Percentiles rank a stretch among this genome's conserved stretches.
Conservation (phyloP, 1,140 invertebrate species). For the Propsilocerus akamusi region DNA sequence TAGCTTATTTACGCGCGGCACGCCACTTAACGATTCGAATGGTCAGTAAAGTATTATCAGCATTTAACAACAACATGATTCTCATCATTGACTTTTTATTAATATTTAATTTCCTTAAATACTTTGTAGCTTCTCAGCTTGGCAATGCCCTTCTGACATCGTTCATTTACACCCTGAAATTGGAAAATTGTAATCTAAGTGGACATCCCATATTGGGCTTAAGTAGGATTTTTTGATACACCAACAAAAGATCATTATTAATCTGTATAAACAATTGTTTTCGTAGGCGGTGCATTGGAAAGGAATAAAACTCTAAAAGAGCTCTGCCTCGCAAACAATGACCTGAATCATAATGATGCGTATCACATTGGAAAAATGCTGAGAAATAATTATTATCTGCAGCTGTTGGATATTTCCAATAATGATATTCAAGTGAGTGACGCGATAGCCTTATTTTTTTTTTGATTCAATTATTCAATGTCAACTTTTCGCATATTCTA, state of each 20-base stretch:
- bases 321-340: conserved; percentile 67
- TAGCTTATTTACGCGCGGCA: conserved; percentile 18
- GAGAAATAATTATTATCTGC: conserved; percentile 44
- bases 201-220: conserved; percentile 43
- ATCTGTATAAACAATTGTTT: conserved; percentile 6
- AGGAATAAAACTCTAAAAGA: conserved; percentile 61
- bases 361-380: conserved; percentile 53
- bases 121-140: conserved; percentile 15
- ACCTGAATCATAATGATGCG: conserved; percentile 52
- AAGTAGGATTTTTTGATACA: conserved; percentile 27
- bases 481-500: conserved; percentile 20
- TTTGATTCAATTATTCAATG: background rate
- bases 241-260: conserved; percentile 5
- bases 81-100: too few species aligned
- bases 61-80: too few species aligned
- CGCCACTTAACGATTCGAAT: conserved; percentile 19
- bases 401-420: conserved; percentile 60
- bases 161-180: conserved; percentile 47
- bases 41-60: too few species aligned
- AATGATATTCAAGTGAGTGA: conserved; percentile 36
- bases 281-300: conserved; percentile 55
- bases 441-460: too few species aligned
- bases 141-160: conserved; percentile 28
- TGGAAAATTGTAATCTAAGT: conserved; percentile 51
- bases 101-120: too few species aligned